These are phyloP conservation scores for Scomber japonicus DNA, from an alignment of 2,113 vertebrate species.

Conservation along the genomic window DNA sequence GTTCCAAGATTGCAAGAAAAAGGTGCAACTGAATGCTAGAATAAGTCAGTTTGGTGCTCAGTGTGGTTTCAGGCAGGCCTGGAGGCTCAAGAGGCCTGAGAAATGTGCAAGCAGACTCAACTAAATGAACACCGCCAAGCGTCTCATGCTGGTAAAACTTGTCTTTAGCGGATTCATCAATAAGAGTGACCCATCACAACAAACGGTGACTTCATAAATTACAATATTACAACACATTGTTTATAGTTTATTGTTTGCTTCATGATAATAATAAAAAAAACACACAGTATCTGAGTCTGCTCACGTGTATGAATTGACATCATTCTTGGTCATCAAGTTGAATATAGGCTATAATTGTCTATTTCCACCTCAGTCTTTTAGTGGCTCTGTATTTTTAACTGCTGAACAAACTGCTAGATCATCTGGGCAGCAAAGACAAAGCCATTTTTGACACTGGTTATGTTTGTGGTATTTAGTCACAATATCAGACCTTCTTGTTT, in stretches of 20 bases:
- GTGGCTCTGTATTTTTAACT: background rate
- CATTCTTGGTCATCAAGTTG: background rate
- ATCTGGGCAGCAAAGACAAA: no score
- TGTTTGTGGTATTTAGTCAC: no score
- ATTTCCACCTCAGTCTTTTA: background rate
- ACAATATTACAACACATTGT: background rate
- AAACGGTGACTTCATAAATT: conserved; percentile 6
- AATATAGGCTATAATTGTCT: background rate
- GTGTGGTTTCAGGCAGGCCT: conserved; percentile 55
- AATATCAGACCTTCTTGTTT: no score
- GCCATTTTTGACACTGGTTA: no score
- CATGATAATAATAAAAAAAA: no score
- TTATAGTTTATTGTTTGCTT: no score
- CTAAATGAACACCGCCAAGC: conserved; percentile 19
- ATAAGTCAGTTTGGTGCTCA: conserved; percentile 59
- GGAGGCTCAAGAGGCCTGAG: conserved; percentile 29
- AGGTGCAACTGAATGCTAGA: conserved; percentile 62
- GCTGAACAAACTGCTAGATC: no score
- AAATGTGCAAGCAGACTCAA: conserved; percentile 9
- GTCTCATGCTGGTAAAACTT: conserved; percentile 34
- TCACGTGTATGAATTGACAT: background rate
- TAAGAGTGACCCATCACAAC: background rate
- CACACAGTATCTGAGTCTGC: no score
- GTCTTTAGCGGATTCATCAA: background rate
- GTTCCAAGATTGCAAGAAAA: conserved; percentile 69